Evolutionary conservation across 2,888 invertebrate genomes (phyloP).

Genomic region (Ceramica pisi): DNA sequence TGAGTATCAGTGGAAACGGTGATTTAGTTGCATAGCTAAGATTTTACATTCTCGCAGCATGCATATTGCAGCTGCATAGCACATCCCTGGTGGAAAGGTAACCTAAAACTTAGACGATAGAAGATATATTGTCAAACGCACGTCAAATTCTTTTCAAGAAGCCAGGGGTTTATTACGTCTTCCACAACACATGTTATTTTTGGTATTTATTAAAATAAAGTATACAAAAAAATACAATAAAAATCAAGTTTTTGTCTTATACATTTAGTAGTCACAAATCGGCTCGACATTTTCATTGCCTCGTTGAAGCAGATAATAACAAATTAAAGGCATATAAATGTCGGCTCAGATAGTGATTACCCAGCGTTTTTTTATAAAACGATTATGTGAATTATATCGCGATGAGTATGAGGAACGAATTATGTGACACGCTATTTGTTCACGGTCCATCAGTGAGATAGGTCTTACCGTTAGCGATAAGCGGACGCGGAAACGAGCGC

Average conservation of each 20-base stretch:
- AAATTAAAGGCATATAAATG: not conserved
- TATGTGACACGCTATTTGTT: conserved; percentile 55
- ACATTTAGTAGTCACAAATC: not conserved
- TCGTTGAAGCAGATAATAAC: not conserved
- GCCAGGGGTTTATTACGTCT: too few species aligned
- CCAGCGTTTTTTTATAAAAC: conserved; percentile 22
- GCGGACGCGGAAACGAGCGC: conserved; percentile 8
- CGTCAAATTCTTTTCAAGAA: too few species aligned
- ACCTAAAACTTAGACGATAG: too few species aligned
- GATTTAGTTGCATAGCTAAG: too few species aligned
- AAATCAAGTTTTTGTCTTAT: not conserved
- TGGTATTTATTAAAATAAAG: too few species aligned
- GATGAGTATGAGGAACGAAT: conserved; percentile 59
- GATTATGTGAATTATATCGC: conserved; percentile 32
- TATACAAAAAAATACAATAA: too few species aligned
- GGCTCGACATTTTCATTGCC: not conserved
- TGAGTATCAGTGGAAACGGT: too few species aligned
- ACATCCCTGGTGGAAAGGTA: too few species aligned
- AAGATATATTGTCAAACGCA: too few species aligned
- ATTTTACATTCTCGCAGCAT: too few species aligned
- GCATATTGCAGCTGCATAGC: too few species aligned
- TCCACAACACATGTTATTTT: too few species aligned
- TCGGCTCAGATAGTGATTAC: conserved; percentile 21
- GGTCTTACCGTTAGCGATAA: conserved; percentile 20
- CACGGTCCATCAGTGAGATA: conserved; percentile 38